Evolutionary conservation across 2,888 invertebrate species (phyloP).

Genomic region (Epirrhoe tristata): DNA sequence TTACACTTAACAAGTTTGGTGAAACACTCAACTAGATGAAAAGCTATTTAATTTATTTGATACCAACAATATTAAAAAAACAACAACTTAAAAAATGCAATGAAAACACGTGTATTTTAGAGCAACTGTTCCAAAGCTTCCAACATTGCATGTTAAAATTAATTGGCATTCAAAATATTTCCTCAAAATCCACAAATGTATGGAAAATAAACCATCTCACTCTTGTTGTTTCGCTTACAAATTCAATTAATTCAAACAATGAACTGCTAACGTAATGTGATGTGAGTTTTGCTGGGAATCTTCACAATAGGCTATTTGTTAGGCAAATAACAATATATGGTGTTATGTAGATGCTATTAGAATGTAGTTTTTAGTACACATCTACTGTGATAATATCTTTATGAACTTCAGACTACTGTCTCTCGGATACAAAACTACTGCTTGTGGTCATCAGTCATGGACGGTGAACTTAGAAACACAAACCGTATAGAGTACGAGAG

Average conservation of each 20-base stretch:
- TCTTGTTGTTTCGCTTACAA: conserved; percentile 24
- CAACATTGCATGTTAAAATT: too few species aligned
- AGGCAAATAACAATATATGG: conserved; percentile 1
- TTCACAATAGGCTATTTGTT: conserved; percentile 14
- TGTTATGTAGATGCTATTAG: neutral
- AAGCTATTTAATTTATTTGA: conserved; percentile 2
- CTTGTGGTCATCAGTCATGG: too few species aligned
- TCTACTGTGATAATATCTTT: too few species aligned
- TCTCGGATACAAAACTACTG: too few species aligned
- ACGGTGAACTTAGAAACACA: too few species aligned
- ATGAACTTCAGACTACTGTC: too few species aligned
- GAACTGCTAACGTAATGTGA: conserved; percentile 19
- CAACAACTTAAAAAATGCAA: neutral
- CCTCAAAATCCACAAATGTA: conserved; percentile 20
- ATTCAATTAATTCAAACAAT: conserved; percentile 29
- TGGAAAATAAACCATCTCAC: conserved; percentile 18
- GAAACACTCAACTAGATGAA: conserved; percentile 9
- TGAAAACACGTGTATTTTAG: neutral
- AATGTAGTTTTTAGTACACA: neutral
- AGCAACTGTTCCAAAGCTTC: too few species aligned
- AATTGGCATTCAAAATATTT: too few species aligned
- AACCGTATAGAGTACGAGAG: too few species aligned
- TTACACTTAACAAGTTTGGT: conserved; percentile 16
- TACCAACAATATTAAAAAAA: neutral
- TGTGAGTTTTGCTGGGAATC: conserved; percentile 19